These are phyloP conservation scores for Zaprionus tsacasi DNA, from an alignment of 1,140 invertebrate species.

Conservation along the genomic window DNA sequence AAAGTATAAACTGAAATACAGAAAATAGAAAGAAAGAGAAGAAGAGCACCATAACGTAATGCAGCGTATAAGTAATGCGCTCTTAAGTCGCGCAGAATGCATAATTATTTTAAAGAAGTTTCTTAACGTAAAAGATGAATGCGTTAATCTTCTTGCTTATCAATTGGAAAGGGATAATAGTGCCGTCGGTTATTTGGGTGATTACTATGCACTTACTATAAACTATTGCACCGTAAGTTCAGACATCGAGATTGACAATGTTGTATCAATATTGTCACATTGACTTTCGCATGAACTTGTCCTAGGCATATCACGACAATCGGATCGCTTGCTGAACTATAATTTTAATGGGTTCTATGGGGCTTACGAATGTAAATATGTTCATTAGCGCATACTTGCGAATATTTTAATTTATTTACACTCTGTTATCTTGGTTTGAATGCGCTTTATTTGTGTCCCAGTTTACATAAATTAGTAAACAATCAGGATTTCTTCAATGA, in stretches of 20 bases:
- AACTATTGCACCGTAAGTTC: conserved; percentile 57
- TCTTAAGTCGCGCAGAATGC: conserved; percentile 54
- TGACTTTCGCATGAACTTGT: conserved; percentile 36
- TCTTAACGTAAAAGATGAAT: neutral
- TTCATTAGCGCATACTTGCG: neutral
- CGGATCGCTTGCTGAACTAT: neutral
- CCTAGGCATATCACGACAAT: neutral
- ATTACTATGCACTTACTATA: conserved; percentile 67
- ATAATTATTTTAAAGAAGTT: conserved; percentile 44
- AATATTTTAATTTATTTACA: neutral
- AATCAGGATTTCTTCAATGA: neutral
- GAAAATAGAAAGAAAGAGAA: conserved; percentile 4
- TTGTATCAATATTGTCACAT: conserved; percentile 28
- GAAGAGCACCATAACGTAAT: conserved; percentile 43
- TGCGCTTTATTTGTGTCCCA: neutral
- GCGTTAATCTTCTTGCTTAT: conserved; percentile 38
- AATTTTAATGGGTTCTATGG: neutral
- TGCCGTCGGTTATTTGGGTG: conserved; percentile 70
- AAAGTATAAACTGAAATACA: conserved; percentile 1
- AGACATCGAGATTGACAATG: neutral
- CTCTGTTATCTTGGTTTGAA: neutral
- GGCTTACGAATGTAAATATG: neutral
- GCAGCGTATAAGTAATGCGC: conserved; percentile 61
- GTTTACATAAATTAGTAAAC: neutral
- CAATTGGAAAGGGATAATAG: conserved; percentile 37